Percentiles rank a stretch among this genome's conserved stretches.
These are phyloP conservation scores for Liodrosophila aerea DNA, from an alignment of 2,888 invertebrate genomes.

Conservation along the genomic window DNA sequence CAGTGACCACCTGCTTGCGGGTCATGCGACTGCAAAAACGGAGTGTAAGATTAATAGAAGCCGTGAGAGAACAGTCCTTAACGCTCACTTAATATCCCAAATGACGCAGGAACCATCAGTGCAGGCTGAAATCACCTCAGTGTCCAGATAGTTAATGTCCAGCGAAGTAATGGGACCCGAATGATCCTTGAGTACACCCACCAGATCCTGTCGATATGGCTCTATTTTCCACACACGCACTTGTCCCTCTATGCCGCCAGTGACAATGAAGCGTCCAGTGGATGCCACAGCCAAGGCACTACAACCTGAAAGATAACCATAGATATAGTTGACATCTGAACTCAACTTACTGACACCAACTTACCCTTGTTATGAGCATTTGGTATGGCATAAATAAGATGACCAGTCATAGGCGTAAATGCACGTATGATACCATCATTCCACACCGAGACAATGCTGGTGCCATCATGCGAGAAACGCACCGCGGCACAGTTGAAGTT, in stretches of 20 bases:
- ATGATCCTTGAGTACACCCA: slow-evolving; percentile 93
- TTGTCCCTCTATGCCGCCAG: slow-evolving; percentile 97
- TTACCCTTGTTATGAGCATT: slow-evolving; percentile 91
- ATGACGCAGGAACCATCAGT: slow-evolving; percentile 96
- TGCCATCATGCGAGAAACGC: slow-evolving; percentile 90
- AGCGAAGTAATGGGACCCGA: slow-evolving; percentile 93
- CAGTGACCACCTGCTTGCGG: slow-evolving; percentile 92
- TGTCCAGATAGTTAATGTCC: slow-evolving; percentile 89
- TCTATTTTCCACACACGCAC: slow-evolving; percentile 91
- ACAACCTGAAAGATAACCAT: slow-evolving; percentile 69
- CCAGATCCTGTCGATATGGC: slow-evolving; percentile 86
- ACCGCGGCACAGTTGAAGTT: slow-evolving; percentile 93
- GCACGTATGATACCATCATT: slow-evolving; percentile 92
- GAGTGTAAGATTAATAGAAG: background rate
- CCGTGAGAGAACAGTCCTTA: background rate
- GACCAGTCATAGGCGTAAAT: slow-evolving; percentile 92
- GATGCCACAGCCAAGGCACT: slow-evolving; percentile 90
- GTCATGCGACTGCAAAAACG: slow-evolving; percentile 85
- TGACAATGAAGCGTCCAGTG: slow-evolving; percentile 88
- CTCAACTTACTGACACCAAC: too few species aligned
- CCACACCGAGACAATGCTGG: slow-evolving; percentile 91
- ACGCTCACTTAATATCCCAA: slow-evolving; percentile 91
- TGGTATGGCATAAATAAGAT: slow-evolving; percentile 90
- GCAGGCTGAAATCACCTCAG: slow-evolving; percentile 93
- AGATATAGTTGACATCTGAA: background rate